Evolutionary conservation across 2,797 vertebrate species (phyloP).

Genomic region (Telmatherina bonti): DNA sequence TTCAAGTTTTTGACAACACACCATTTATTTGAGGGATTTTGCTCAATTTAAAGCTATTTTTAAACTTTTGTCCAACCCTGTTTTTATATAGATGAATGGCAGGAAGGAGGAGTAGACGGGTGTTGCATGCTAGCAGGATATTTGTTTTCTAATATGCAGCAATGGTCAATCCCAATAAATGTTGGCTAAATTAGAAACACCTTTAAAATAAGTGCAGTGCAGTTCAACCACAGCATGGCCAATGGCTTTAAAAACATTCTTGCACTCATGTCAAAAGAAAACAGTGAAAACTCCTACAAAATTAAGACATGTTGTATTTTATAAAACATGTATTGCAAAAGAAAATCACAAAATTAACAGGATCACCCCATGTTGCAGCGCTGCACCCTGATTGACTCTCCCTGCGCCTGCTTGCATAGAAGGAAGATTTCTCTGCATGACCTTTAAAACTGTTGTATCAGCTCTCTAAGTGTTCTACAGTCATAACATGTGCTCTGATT

Average conservation of each 20-base stretch:
- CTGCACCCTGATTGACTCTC: conserved; percentile 10
- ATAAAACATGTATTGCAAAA: conserved; percentile 16
- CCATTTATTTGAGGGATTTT: neutral
- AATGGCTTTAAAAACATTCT: conserved; percentile 37
- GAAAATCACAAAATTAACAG: neutral
- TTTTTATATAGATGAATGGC: conserved; percentile 23
- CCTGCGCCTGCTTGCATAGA: neutral
- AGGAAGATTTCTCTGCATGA: conserved; percentile 27
- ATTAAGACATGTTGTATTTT: neutral
- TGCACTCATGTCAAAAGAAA: conserved; percentile 1
- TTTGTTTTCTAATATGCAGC: conserved; percentile 53
- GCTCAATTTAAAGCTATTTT: conserved; percentile 22
- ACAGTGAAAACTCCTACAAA: conserved; percentile 8
- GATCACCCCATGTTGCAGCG: neutral
- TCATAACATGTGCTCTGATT: conserved; percentile 28
- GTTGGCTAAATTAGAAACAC: conserved; percentile 46
- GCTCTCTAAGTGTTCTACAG: conserved; percentile 14
- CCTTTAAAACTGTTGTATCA: conserved; percentile 61
- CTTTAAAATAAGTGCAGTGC: conserved; percentile 11
- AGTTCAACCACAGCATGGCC: conserved; percentile 27
- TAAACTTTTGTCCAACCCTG: conserved; percentile 19
- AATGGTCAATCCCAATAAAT: conserved; percentile 49
- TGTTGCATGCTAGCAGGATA: conserved; percentile 43
- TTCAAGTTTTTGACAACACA: conserved; percentile 13
- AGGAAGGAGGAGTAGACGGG: conserved; percentile 40